Base-by-base conservation (phyloP, 37 sponge, comb jelly and placozoan species). In the Agelas oroides region DNA sequence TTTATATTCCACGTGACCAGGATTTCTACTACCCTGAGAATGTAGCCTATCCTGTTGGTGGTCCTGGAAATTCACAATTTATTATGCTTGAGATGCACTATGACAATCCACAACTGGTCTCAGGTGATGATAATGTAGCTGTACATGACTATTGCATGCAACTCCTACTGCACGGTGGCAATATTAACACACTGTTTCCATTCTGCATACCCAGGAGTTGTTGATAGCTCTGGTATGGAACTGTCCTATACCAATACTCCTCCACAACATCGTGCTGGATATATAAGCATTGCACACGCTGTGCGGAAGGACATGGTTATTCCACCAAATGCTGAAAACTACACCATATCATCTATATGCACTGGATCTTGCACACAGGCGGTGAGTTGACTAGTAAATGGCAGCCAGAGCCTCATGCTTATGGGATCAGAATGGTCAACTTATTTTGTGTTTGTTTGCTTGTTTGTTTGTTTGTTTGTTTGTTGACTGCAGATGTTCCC, bases 1-100 rank as follows among this genome's bases (percentile, higher is more conserved):
- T 8, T 46, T 46, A 8, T 46, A 12, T 46, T 46, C 46, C 46
- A n/a, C n/a, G n/a, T n/a, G n/a, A n/a, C 46, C 34, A 87, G 88
- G 86, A 84, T 62, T 82, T 79, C 17, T 15, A 40, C 2, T 74
- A 55, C 38, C 91, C 91, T 46, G 69, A 65, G 41, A 55, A 80
- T 74, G 91, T 79, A 16, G 84, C 85, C 23, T 65, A 66, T 30
- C 84, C 91, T 12, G 46, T 90, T 73, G 89, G 89, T 23, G 91
- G 91, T 12, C 79, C 83, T 27, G 52, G 52, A 34, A 40, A 6
- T n/a, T 14, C 69, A n/a, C 37, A 52, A 32, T 75, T 73, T 61
- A 1, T 63, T 59, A 60, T 90, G 41, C 61, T 85, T 8, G 80
- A 85, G 33, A 75, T 85, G 60, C 91, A 90, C 58, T 90, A 85